A percentile compares a stretch with the other conserved stretches of the same genome.
Conservation (phyloP, 2,113 vertebrate species). For the Aptenodytes forsteri region DNA sequence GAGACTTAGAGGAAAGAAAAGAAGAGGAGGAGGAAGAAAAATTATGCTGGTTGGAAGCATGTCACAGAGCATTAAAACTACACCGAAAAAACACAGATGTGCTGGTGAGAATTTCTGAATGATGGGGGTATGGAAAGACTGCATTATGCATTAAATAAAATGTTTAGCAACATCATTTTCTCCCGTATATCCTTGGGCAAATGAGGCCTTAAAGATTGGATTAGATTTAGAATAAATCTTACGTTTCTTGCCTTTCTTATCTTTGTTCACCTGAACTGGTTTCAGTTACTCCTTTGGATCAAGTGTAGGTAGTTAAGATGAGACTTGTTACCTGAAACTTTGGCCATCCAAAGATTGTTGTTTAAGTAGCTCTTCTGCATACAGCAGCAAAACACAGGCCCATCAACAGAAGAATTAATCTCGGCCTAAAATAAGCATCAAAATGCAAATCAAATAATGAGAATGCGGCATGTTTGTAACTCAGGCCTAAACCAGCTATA, state of each 20-base stretch:
- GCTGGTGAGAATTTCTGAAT: slow-evolving; percentile 76
- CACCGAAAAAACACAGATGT: slow-evolving; percentile 83
- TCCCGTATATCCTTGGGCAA: not conserved
- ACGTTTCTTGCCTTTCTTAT: not conserved
- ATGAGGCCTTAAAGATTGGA: not conserved
- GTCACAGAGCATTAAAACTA: slow-evolving; percentile 84
- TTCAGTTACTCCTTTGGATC: not conserved
- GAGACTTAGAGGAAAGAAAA: slow-evolving; percentile 80
- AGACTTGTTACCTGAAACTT: not conserved
- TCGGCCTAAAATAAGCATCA: not conserved
- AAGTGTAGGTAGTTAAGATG: not conserved
- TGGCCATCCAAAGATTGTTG: not conserved
- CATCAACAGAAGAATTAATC: not conserved
- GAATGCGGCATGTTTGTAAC: not conserved
- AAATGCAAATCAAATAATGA: not conserved
- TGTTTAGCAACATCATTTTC: not conserved
- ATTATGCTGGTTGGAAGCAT: slow-evolving; percentile 86
- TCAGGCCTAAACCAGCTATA: not conserved
- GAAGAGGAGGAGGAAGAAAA: slow-evolving; percentile 73
- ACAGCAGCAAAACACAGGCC: not conserved
- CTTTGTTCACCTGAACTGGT: not conserved
- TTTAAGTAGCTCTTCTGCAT: not conserved
- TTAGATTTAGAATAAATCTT: not conserved
- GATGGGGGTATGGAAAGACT: not conserved
- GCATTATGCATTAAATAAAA: not conserved